phyloP scores from a whole-genome alignment of 2,113 vertebrate genomes.

The Tonatia bakeri region DNA sequence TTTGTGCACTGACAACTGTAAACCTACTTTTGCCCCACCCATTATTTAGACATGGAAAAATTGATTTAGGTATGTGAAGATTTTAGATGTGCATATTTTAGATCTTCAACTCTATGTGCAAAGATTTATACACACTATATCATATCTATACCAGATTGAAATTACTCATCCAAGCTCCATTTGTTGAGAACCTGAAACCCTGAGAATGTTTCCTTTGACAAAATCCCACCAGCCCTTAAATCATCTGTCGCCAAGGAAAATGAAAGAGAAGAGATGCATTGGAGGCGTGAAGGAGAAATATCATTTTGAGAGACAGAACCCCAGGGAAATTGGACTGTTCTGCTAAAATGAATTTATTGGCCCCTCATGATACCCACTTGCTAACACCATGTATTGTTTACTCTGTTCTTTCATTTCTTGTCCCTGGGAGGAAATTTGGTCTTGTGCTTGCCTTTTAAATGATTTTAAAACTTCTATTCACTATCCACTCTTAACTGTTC shows the following conservation, averaged over 20 bases:
- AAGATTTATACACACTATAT: neutral
- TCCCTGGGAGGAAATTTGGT: constrained; percentile 31
- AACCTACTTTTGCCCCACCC: neutral
- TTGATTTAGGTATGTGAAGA: neutral
- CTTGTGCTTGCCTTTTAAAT: constrained; percentile 46
- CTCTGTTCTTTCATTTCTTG: constrained; percentile 35
- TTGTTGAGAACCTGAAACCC: constrained; percentile 38
- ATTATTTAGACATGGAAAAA: neutral
- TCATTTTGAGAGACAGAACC: constrained; percentile 40
- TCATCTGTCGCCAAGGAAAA: constrained; percentile 3
- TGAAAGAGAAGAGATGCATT: neutral
- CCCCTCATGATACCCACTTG: neutral
- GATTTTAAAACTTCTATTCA: constrained; percentile 41
- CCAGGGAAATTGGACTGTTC: constrained; percentile 39
- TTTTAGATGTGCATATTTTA: constrained; percentile 13
- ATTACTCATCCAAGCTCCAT: constrained; percentile 13
- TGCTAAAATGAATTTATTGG: constrained; percentile 27
- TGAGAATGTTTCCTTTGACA: constrained; percentile 35
- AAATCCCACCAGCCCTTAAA: constrained; percentile 48
- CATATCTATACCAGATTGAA: neutral
- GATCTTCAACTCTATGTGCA: neutral
- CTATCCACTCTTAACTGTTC: neutral
- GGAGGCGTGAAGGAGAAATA: constrained; percentile 18
- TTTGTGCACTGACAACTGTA: neutral
- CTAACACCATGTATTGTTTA: constrained; percentile 48